Conservation (phyloP, 2,113 vertebrate genomes). For the Strix uralensis region DNA sequence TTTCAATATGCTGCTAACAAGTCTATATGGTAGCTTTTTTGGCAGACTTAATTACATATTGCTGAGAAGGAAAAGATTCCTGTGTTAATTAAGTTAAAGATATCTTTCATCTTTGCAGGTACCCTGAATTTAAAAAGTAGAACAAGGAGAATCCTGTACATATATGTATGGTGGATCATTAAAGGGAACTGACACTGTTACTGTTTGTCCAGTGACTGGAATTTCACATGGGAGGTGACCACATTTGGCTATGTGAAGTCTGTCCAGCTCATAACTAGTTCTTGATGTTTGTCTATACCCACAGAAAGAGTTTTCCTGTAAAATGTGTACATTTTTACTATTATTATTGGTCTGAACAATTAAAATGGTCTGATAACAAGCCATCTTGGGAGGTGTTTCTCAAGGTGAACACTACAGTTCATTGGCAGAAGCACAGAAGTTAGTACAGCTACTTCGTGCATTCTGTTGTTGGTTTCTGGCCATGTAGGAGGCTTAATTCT, state of each 20-base stretch:
- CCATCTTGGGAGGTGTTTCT: background rate
- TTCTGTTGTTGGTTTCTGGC: background rate
- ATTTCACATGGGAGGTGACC: background rate
- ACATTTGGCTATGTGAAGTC: background rate
- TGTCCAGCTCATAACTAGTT: background rate
- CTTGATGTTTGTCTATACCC: background rate
- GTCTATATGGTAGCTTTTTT: background rate
- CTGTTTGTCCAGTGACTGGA: background rate
- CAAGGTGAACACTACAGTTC: background rate
- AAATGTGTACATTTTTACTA: background rate
- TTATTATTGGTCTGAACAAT: background rate
- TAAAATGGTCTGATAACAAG: background rate
- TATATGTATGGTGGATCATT: background rate
- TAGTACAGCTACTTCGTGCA: background rate
- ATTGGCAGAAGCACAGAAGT: background rate
- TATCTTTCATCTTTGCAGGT: background rate
- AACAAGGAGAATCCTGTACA: background rate
- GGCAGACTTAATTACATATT: background rate
- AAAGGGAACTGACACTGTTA: background rate
- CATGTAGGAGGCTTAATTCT: background rate
- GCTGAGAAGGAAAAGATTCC: background rate
- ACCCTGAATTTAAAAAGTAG: background rate
- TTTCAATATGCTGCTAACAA: background rate
- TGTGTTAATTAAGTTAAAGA: background rate
- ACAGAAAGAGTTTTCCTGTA: background rate